Base-by-base conservation (phyloP, 2,888 invertebrate genomes). In the Morinoia aosen region DNA sequence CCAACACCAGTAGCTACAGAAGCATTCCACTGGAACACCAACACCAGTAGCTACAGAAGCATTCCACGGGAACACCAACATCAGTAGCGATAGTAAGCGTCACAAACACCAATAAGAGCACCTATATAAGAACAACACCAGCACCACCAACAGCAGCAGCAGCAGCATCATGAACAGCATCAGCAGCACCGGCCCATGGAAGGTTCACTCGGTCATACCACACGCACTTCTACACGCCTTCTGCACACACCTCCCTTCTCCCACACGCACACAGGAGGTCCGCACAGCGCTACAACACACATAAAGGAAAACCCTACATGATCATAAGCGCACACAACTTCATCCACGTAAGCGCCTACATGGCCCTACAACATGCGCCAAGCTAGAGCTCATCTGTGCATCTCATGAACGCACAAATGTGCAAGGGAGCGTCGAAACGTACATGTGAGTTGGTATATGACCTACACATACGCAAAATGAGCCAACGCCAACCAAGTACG, bases 151-250 rank as follows among this genome's bases (percentile, higher is more conserved):
- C 25, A 76, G 25, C 76, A 76, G 25, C 76, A 76, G 1, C 33
- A 76, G 33, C 19, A 76, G 25, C 76, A 76, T 2, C 76, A 76
- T n/a, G n/a, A n/a, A 2, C 76, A 76, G 25, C 76, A 76, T 8
- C 39, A 90, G 3, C 40, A 48, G 16, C 48, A 48, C 16, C 90
- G 40, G 90, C 90, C 11, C 90, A 90, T 40, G 90, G 8, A 90
- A 40, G 90, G 90, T 90, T 90, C 40, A 90, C 40, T 90, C 90
- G 90, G 90, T 90, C 90, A 90, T 90, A 40, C 40, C 93, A 88
- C 95, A 95, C 90, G 58, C 91, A 95, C 91, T 39, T 88, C 76
- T 90, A 95, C 95, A 95, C 91, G 88, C 95, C 95, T 90, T 58
- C 88, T 90, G 90, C 95, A 88, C 95, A 95, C 95, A 95, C 88